Evolutionary conservation across 2,113 vertebrate species (phyloP).

Genomic region (Sander lucioperca): DNA sequence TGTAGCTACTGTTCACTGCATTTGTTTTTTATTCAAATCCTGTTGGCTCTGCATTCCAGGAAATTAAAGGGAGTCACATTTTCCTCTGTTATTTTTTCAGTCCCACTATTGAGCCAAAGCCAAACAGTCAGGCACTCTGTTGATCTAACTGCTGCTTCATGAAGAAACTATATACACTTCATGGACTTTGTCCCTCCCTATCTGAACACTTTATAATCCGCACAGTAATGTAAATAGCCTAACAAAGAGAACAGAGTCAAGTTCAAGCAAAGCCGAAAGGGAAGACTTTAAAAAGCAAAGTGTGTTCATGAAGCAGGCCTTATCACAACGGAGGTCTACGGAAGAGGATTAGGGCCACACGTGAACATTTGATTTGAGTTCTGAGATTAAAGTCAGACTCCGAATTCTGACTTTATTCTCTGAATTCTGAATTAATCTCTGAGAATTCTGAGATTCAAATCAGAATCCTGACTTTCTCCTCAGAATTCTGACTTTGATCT

Average conservation of each 20-base stretch:
- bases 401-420: no score
- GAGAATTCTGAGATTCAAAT: no score
- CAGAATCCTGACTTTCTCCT: no score
- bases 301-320: neutral
- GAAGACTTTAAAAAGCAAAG: neutral
- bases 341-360: no score
- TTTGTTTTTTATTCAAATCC: neutral
- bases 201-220: neutral
- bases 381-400: no score
- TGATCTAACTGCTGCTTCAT: conserved; percentile 6
- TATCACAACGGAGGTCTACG: no score
- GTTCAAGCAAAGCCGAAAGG: neutral
- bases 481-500: no score
- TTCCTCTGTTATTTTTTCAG: neutral
- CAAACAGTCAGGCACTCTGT: conserved; percentile 16
- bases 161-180: neutral
- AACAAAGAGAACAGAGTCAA: neutral
- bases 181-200: conserved; percentile 35
- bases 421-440: no score
- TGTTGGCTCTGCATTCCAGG: conserved; percentile 1
- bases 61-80: conserved; percentile 9
- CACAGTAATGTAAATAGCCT: neutral
- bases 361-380: no score
- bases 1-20: neutral
- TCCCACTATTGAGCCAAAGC: neutral